Evolutionary conservation across 2,797 vertebrate genomes (phyloP).

Genomic region (Enteromius unitaeniatus): DNA sequence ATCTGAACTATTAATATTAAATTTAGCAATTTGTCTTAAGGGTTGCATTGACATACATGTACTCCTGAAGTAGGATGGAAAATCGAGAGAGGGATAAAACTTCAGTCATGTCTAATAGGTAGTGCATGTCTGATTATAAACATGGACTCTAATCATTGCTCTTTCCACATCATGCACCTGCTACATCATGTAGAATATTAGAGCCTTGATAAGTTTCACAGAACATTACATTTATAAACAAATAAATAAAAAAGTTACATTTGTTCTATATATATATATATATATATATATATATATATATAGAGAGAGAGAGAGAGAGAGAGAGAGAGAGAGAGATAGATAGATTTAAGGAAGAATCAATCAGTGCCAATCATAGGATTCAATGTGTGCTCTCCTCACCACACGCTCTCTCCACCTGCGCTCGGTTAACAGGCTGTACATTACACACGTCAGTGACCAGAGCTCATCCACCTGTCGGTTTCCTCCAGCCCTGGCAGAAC

Average conservation of each 20-base stretch:
- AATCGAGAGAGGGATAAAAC: not conserved
- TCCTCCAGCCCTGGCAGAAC: slow-evolving; percentile 36
- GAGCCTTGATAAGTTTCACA: not conserved
- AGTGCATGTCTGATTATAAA: not conserved
- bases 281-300: too few species aligned
- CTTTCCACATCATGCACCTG: not conserved
- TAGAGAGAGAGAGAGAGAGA: too few species aligned
- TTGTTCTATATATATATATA: too few species aligned
- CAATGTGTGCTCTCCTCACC: slow-evolving; percentile 8
- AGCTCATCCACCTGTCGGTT: slow-evolving; percentile 40
- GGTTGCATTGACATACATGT: slow-evolving; percentile 3
- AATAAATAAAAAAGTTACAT: too few species aligned
- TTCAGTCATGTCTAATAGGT: not conserved
- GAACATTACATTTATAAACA: too few species aligned
- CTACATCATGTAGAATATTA: too few species aligned
- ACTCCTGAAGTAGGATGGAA: not conserved
- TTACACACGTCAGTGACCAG: slow-evolving; percentile 33
- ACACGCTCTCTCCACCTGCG: not conserved
- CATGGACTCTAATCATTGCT: not conserved
- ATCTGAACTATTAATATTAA: slow-evolving; percentile 31
- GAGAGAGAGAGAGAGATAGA: too few species aligned
- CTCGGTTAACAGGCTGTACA: slow-evolving; percentile 17
- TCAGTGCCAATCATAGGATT: slow-evolving; percentile 3
- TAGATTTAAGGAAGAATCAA: not conserved
- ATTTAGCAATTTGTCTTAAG: slow-evolving; percentile 21